These are phyloP conservation scores for Choloepus hoffmanni DNA, from an alignment of 2,113 vertebrate species.

Conservation along the genomic window DNA sequence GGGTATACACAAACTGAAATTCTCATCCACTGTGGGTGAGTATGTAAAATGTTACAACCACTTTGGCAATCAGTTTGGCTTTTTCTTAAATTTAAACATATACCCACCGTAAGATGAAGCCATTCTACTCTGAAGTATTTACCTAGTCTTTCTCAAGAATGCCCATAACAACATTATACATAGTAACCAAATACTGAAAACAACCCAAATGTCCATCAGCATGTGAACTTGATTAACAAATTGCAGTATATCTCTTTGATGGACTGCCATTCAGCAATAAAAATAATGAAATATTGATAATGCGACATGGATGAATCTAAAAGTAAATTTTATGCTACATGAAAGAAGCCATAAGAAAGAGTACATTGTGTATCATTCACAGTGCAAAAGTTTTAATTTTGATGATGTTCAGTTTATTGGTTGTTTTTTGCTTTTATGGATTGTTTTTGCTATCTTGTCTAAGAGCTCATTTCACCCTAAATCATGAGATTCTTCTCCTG, in stretches of 20 bases:
- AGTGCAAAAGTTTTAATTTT: not conserved
- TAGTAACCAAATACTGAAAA: not conserved
- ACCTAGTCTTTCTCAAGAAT: not conserved
- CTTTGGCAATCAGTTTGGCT: not conserved
- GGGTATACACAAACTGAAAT: not conserved
- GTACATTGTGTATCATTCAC: not conserved
- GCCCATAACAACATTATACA: not conserved
- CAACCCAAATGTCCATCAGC: not conserved
- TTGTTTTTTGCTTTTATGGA: not conserved
- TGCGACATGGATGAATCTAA: rapidly evolving
- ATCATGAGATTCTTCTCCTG: not conserved
- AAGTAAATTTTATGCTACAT: not conserved
- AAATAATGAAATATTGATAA: not conserved
- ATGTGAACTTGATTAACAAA: not conserved
- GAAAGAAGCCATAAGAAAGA: not conserved
- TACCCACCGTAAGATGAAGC: not conserved
- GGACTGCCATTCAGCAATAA: not conserved
- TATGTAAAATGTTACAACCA: not conserved
- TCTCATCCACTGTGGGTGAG: not conserved
- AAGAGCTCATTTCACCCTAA: not conserved
- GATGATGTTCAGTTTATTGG: not conserved
- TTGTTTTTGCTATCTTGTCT: not conserved
- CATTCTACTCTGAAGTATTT: not conserved
- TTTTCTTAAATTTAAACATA: not conserved
- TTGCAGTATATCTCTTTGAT: not conserved